These are phyloP conservation scores for human DNA, from an alignment of 2,113 vertebrate species.

Conservation along the genomic window GRCh38 chr2:138438001-138438500, in stretches of 20 bases:
- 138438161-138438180: neutral
- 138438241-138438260: neutral
- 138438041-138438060: neutral
- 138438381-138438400: neutral
- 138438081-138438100: neutral
- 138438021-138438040: neutral
- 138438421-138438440: no score
- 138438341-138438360: neutral
- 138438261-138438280: neutral
- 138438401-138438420: no score
- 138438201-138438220: neutral
- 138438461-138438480: no score
- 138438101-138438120: neutral
- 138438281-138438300: neutral
- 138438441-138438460: no score
- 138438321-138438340: neutral
- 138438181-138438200: neutral
- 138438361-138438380: neutral
- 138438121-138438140: neutral
- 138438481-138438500: no score
- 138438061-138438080: conserved; percentile 5
- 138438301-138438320: neutral
- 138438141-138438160: neutral
- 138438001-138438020: neutral
- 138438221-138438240: neutral